Base-by-base conservation (phyloP, 2,113 vertebrate species). In the Grammomys dolichurus region DNA sequence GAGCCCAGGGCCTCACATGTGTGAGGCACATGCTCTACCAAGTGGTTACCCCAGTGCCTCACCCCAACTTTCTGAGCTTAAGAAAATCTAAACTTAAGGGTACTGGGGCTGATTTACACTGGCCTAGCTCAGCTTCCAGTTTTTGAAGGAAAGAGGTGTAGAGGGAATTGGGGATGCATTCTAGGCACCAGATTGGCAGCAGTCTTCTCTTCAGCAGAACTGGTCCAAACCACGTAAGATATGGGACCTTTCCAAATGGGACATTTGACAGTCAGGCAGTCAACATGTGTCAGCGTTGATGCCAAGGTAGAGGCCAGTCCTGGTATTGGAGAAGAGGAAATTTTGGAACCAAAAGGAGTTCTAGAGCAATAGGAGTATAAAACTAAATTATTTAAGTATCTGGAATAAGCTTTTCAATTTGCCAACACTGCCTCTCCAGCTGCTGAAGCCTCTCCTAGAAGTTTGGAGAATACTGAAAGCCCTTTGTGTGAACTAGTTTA, bases 141-240 rank as follows among this genome's bases (percentile, higher is more conserved):
- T 95, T 92, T 97, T 95, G 77, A 96, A 96, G 86, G 93, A 56
- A 89, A 81, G 80, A 76, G 69, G 40, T 87, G 9, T 43, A 88
- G 69, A 91, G 90, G 12, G 11, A 17, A 48, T 90, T 48, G 81
- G 69, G 76, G 81, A 56, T 9, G 0, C 31, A 4, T 90, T 76
- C 87, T 93, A 86, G 81, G 81, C 24, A 70, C n/a, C 67, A 24
- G 73, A 51, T 20, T 1, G 40, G 24, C 51, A 65, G 69, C 77
- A 60, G 51, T 11, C 40, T 70, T 89, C 36, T 67, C 36, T 24
- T 81, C 19, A 81, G 81, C 67, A 3, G 31, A 63, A 65, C 51
- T 46, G 67, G 43, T 13, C 51, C 72, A 65, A 40, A 72, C 9
- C 16, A 1, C 4, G 76, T 7, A 40, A 92, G 60, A 86, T 12